Evolutionary conservation across 2,888 invertebrate species (phyloP).

Genomic region (Dusona sp.): DNA sequence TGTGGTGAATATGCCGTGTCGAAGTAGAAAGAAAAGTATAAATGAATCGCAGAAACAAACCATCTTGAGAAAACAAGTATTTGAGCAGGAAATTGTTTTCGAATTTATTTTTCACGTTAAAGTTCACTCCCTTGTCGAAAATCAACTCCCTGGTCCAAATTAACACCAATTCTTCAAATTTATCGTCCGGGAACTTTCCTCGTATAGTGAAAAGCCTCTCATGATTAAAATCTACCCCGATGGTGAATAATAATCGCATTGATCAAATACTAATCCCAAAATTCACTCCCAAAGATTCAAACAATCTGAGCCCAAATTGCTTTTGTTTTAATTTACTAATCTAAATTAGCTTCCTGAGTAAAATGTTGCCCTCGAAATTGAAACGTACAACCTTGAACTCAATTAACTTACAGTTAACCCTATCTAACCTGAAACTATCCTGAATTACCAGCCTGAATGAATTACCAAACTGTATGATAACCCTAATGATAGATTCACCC

Average conservation of each 20-base stretch:
- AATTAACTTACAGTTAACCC: neutral
- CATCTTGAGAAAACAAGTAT: neutral
- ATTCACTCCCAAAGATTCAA: neutral
- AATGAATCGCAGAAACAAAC: neutral
- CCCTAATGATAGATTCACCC: neutral
- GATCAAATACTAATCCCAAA: neutral
- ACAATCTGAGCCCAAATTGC: neutral
- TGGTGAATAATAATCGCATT: neutral
- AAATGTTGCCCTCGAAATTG: neutral
- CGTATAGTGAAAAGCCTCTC: neutral
- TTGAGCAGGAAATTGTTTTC: neutral
- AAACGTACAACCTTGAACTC: neutral
- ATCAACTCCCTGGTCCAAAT: neutral
- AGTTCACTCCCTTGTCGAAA: neutral
- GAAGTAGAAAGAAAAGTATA: neutral
- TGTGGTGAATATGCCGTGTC: neutral
- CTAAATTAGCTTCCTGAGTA: neutral
- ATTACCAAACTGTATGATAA: neutral
- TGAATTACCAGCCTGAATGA: neutral
- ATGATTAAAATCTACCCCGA: neutral
- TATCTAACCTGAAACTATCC: neutral
- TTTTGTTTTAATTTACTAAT: neutral
- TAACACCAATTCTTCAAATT: neutral
- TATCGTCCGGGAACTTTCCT: neutral
- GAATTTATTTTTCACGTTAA: neutral